A percentile compares a stretch with the other conserved stretches of the same genome.
Conservation (phyloP, 2,888 invertebrate species). For the Sturmia bella region DNA sequence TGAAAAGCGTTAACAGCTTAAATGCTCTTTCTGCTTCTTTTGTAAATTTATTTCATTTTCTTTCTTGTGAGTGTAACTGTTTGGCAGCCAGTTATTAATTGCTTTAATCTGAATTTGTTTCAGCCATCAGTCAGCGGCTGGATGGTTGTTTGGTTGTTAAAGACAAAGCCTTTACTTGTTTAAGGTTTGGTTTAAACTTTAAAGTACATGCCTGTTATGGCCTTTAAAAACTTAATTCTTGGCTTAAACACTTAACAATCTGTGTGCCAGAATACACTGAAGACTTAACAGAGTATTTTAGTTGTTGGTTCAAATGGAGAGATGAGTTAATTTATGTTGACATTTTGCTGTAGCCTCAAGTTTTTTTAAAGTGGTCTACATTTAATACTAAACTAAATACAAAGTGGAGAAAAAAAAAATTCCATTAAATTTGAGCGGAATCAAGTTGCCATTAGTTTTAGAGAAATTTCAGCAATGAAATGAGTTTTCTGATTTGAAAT, state of each 20-base stretch:
- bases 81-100: conserved; percentile 49
- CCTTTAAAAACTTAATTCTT: conserved; percentile 25
- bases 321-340: conserved; percentile 41
- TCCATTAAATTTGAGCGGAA: no score
- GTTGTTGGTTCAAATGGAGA: conserved; percentile 2
- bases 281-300: conserved; percentile 33
- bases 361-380: conserved; percentile 14
- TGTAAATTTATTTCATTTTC: not conserved
- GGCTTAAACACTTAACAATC: conserved; percentile 31
- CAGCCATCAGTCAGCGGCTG: not conserved
- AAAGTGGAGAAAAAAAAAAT: not conserved
- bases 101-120: conserved; percentile 28
- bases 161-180: conserved; percentile 16
- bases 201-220: conserved; percentile 23
- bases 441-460: no score
- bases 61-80: not conserved
- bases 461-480: no score
- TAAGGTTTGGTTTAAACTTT: not conserved
- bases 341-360: not conserved
- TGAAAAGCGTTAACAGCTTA: no score
- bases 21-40: no score
- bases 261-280: conserved; percentile 45
- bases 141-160: not conserved
- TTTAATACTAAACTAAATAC: not conserved
- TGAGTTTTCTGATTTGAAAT: no score